Base-by-base conservation (phyloP, 37 sponge, comb jelly and placozoan genomes). In the Petrosia ficiformis region DNA sequence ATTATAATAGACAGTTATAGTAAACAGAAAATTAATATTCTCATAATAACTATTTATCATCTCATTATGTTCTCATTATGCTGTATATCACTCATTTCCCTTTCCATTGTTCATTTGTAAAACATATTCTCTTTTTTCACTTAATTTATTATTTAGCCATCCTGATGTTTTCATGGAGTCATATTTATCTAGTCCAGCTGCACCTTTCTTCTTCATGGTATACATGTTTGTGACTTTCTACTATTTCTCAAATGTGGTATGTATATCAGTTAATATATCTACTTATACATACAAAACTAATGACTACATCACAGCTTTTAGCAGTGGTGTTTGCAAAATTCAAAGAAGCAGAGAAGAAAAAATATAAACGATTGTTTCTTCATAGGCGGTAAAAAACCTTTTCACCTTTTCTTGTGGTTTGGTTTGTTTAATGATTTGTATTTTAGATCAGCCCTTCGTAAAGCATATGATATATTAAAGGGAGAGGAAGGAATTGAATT, bases 121-220 rank as follows among this genome's bases (percentile, higher is more conserved):
- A 10, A 48, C 16, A 48, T 48, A 10, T 19, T 10, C 16, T 19
- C 14, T 16, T 48, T 19, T 16, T 16, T 48, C 54, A 48, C 54
- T 48, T 10, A 48, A 19, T 40, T 35, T 28, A 34, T 4, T 25
- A 44, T 60, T 3, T 44, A 84, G 94, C 59, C 71, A 77, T 68
- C 95, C 95, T 35, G 87, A 89, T 87, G 85, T 91, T 25, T 88
- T 91, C 89, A 75, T 95, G 83, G 91, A 91, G 61, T 68, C 87
- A 16, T 95, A 88, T 57, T 22, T 11, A n/a, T 21, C 69, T 0
- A n/a, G 40, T 24, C 38, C 39, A 34, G 67, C 59, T 22, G 57
- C 86, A 58, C 80, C 92, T 6, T 4, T 91, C 19, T 95, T 91
- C 73, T 95, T 92, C 71, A 80, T 92, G 5, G 32, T 87, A 28